phyloP scores from a whole-genome alignment of 2,113 vertebrate genomes.

The Corythaeola cristata region DNA sequence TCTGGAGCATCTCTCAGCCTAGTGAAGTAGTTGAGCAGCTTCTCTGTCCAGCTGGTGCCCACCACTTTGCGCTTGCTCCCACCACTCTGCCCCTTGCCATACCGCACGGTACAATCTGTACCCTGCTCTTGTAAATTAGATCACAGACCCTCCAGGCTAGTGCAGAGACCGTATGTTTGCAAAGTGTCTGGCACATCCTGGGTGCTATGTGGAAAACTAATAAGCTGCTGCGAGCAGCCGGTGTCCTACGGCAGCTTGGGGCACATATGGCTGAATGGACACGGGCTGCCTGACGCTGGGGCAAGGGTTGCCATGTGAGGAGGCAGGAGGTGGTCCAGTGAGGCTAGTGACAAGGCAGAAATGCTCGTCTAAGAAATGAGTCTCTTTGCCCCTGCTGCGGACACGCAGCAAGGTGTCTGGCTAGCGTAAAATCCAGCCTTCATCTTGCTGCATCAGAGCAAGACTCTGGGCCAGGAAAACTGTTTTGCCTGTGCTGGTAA shows the following conservation, averaged over 20 bases:
- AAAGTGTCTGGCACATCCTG: slow-evolving; percentile 45
- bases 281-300: background rate
- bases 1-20: background rate
- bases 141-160: background rate
- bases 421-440: background rate
- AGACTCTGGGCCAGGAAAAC: background rate
- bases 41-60: background rate
- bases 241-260: background rate
- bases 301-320: background rate
- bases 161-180: background rate
- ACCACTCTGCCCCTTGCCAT: background rate
- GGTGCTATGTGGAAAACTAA: background rate
- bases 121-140: background rate
- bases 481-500: background rate
- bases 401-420: background rate
- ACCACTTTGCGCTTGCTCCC: background rate
- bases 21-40: background rate
- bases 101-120: background rate
- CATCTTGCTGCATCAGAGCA: background rate
- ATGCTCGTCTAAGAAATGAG: rapidly evolving
- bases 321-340: background rate
- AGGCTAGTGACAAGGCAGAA: background rate
- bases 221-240: background rate
- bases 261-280: background rate
- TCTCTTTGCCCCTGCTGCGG: rapidly evolving